Evolutionary conservation across 2,888 invertebrate genomes (phyloP).

Genomic region (Caenorhabditis sp.): DNA sequence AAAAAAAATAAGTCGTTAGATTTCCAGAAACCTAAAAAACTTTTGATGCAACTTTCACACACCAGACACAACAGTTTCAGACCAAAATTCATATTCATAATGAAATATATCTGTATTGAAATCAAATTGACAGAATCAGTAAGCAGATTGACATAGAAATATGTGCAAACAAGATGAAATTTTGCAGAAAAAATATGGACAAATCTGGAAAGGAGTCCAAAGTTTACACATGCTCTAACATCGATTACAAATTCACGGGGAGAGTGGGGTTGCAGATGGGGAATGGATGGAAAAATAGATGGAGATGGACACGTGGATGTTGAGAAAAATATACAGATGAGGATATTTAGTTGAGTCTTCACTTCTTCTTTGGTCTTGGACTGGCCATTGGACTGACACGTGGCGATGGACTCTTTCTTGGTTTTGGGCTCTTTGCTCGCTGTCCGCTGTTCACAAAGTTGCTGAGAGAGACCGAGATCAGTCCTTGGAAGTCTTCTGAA

Average conservation of each 20-base stretch:
- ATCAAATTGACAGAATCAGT: slow-evolving; percentile 3
- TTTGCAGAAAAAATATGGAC: slow-evolving; percentile 32
- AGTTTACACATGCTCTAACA: slow-evolving; percentile 26
- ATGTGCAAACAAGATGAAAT: slow-evolving; percentile 27
- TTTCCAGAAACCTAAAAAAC: no score
- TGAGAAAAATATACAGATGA: slow-evolving; percentile 2
- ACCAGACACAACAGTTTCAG: background rate
- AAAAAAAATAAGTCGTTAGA: no score
- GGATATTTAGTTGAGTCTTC: background rate
- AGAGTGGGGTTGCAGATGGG: background rate
- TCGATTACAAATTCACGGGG: slow-evolving; percentile 52
- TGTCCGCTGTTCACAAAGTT: slow-evolving; percentile 51
- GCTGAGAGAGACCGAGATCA: slow-evolving; percentile 60
- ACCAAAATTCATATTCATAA: slow-evolving; percentile 24
- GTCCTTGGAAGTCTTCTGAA: slow-evolving; percentile 58
- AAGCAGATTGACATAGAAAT: slow-evolving; percentile 15
- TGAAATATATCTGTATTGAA: background rate
- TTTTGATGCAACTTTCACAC: background rate
- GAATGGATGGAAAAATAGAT: background rate
- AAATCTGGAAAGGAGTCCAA: slow-evolving; percentile 39
- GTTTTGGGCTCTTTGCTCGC: slow-evolving; percentile 42
- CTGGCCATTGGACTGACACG: slow-evolving; percentile 63
- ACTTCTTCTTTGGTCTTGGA: slow-evolving; percentile 56
- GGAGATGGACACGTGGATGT: slow-evolving; percentile 20
- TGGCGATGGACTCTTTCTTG: slow-evolving; percentile 58